Base-by-base conservation (phyloP, 2,888 invertebrate species). In the Pyrrhosoma nymphula region DNA sequence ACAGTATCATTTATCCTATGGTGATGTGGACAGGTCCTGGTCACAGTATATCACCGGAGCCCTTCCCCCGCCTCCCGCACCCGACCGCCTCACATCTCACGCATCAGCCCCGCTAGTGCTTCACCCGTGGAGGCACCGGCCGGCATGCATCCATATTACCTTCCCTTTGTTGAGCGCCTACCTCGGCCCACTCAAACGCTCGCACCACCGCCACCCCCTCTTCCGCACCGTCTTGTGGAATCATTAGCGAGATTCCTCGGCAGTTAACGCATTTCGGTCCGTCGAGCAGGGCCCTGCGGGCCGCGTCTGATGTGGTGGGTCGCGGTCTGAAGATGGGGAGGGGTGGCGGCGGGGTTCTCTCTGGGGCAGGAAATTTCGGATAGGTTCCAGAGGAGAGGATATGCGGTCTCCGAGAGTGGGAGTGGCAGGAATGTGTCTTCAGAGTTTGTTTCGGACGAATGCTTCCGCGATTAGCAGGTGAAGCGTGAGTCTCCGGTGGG, bases 171-270 rank as follows among this genome's bases (percentile, higher is more conserved):
- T 69, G 69, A n/a, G n/a, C 0, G 69, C 69, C 82, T 26, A 26
- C 69, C 35, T 35, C 16, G 82, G 35, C 82, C 30, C 82, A 35
- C 16, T 8, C 69, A 93, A 23, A 20, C 91, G 18, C 39, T 35
- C 12, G 26, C 39, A 23, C 56, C 56, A 35, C 56, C 60, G 60
- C 63, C 69, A 26, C 10, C 35, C 89, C 75, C 75, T 93, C 63
- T 63, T 35, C 63, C 63, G 56, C 91, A 10, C 47, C 93, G 35
- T 26, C 69, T 69, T 35, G 91, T 69, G 93, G 69, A 69, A 93
- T 93, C 93, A 93, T 93, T 93, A 93, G 93, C 93, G 93, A 55
- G 69, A 93, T 93, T 93, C 93, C 93, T 47, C 26, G 69, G 47
- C 69, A 69, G 93, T 91, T 63, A 63, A 91, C 93, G 93, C 93